Evolutionary conservation across 2,888 invertebrate species (phyloP).

Genomic region (Digitonthophagus gazella): DNA sequence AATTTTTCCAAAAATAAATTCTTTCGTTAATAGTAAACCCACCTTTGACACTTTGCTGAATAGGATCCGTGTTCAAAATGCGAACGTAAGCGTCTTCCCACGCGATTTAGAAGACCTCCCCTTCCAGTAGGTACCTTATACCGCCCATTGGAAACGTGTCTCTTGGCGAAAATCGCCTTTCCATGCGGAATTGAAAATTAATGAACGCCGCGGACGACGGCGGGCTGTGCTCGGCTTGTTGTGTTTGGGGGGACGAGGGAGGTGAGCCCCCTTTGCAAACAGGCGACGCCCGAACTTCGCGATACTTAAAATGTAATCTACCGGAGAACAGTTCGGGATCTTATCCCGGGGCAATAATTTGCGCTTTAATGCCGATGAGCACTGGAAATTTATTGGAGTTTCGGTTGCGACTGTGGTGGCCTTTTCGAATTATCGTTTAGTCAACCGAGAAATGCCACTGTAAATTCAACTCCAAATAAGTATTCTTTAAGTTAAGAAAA

Average conservation of each 20-base stretch:
- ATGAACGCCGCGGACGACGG: background rate
- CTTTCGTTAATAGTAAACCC: no score
- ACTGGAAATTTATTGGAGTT: constrained; percentile 25
- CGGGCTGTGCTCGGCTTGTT: constrained; percentile 7
- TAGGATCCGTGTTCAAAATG: background rate
- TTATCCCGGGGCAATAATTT: constrained; percentile 25
- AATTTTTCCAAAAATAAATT: no score
- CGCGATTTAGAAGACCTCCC: background rate
- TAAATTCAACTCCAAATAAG: background rate
- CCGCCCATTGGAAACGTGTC: background rate
- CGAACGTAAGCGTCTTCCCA: background rate
- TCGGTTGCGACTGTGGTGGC: background rate
- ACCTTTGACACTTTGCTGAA: background rate
- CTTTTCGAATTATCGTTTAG: background rate
- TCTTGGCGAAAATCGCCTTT: background rate
- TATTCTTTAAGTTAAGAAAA: background rate
- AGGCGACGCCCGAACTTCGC: constrained; percentile 11
- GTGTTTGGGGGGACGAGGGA: constrained; percentile 1
- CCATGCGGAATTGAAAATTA: constrained; percentile 12
- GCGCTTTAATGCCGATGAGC: constrained; percentile 25
- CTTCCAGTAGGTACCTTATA: no score
- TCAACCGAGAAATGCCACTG: background rate
- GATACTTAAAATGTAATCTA: constrained; percentile 27
- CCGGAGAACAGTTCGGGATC: constrained; percentile 22
- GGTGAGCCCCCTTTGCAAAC: background rate